Evolutionary conservation across 2,888 invertebrate species (phyloP), one percentile per base, ranked within the genome.

Genomic region (Nemoura dubitans): DNA sequence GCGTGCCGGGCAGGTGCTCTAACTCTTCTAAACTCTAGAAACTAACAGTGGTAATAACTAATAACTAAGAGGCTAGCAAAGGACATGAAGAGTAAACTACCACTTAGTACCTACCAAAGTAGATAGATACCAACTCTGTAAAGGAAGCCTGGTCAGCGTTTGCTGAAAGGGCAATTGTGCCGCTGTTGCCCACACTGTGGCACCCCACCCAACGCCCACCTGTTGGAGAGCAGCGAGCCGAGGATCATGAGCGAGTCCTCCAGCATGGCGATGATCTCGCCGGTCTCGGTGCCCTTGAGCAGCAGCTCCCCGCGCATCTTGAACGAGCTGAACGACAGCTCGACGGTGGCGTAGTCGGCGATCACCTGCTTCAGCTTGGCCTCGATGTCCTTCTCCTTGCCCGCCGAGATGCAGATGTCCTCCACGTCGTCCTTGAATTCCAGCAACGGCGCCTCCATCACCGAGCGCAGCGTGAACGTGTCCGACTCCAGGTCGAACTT

Each of bases 301-400:
- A 97, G 92, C 16, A 98, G 91, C 89, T 98, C 97, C 0, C 97
- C 98, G 89, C 97, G 93, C 87, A 94, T 94, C 91, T 98, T 98
- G 90, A 97, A 98, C 43, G 91, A 90, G 0, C 95, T 91, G 90
- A 97, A 96, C 76, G 94, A 93, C 7, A 98, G 91, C 88, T 95
- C 95, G 0, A 97, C 93, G 2, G 94, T 90, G 0, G 95, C 94
- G 97, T 97, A 98, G 90, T 97, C 97, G 0, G 94, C 92, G 76
- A 96, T 94, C 0, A 97, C 94, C 92, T 96, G 96, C 89, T 96
- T 96, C 87, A 98, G 91, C 92, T 97, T 98, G 0, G 96, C 96
- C 92, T 98, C 97, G 88, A 98, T 98, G 89, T 98, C 98, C 89
- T 96, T 95, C 91, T 98, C 98, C 92, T 97, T 98, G 0, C 96